These are phyloP conservation scores for Magallana nippona DNA, from an alignment of 2,888 invertebrate species.

Conservation along the genomic window DNA sequence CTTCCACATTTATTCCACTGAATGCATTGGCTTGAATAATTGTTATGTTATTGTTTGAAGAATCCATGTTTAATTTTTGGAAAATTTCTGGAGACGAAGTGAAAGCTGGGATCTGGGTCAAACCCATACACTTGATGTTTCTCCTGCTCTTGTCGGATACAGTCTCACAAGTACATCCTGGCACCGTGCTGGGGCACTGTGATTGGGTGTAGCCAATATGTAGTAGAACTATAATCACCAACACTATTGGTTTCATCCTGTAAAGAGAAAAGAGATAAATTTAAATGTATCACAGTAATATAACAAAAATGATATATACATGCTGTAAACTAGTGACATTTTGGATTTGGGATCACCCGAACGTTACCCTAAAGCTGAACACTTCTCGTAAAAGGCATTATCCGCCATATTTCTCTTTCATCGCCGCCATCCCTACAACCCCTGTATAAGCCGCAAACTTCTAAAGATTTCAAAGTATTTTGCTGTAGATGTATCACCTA, in stretches of 20 bases:
- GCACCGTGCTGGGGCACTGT: neutral
- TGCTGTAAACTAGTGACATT: too few relatives aligned
- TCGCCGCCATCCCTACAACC: too few relatives aligned
- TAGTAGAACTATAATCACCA: neutral
- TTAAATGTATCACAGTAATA: neutral
- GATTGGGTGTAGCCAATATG: neutral
- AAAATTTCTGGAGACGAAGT: slow-evolving; percentile 52
- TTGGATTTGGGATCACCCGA: too few relatives aligned
- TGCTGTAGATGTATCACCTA: too few relatives aligned
- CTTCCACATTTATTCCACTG: slow-evolving; percentile 82
- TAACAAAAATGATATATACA: too few relatives aligned
- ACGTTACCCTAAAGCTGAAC: too few relatives aligned
- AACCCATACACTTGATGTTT: slow-evolving; percentile 63
- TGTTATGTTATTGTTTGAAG: slow-evolving; percentile 58
- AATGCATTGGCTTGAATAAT: slow-evolving; percentile 83
- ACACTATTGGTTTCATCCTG: slow-evolving; percentile 7
- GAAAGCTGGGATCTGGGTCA: slow-evolving; percentile 55
- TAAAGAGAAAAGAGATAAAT: neutral
- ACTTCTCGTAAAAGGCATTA: too few relatives aligned
- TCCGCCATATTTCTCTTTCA: too few relatives aligned
- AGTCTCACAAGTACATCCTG: slow-evolving; percentile 32
- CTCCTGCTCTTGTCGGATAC: slow-evolving; percentile 27
- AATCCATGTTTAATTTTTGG: slow-evolving; percentile 63
- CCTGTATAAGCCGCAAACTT: too few relatives aligned
- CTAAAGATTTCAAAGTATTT: too few relatives aligned